phyloP scores from a whole-genome alignment of 2,797 vertebrate genomes.

The Neosilurus mollespiculum region DNA sequence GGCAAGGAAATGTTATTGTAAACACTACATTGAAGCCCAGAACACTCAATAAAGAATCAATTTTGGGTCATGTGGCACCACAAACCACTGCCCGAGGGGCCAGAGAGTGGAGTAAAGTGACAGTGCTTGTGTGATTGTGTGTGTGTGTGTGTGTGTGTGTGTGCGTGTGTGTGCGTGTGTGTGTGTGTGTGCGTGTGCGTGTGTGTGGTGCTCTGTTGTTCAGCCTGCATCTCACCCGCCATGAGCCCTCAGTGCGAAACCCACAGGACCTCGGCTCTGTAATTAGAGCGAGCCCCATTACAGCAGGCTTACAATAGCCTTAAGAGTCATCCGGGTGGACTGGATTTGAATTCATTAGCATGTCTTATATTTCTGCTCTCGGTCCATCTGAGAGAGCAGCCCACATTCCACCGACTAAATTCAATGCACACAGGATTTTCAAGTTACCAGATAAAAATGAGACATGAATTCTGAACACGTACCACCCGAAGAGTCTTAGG shows the following conservation, averaged over 20 bases:
- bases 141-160: too few relatives aligned
- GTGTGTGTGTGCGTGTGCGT: constrained; percentile 6
- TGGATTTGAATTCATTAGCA: constrained; percentile 55
- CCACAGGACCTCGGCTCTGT: constrained; percentile 47
- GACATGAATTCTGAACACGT: constrained; percentile 5
- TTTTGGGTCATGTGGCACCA: constrained; percentile 57
- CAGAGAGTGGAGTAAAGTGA: constrained; percentile 46
- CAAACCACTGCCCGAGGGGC: constrained; percentile 56
- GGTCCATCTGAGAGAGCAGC: constrained; percentile 16
- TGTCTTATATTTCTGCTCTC: constrained; percentile 44
- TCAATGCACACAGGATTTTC: background rate
- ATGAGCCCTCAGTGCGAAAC: constrained; percentile 44
- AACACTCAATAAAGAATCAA: constrained; percentile 65
- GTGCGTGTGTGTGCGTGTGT: background rate
- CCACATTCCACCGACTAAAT: constrained; percentile 25
- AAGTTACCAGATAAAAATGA: background rate
- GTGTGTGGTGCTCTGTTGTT: constrained; percentile 21
- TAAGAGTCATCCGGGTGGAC: constrained; percentile 42
- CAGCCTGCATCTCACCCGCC: constrained; percentile 21
- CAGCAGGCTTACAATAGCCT: constrained; percentile 54
- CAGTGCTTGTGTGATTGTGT: background rate
- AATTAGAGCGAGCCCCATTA: constrained; percentile 62
- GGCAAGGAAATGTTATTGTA: constrained; percentile 65
- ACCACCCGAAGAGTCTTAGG: constrained; percentile 12
- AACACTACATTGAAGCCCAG: constrained; percentile 60